Percentiles rank a stretch among this genome's conserved stretches.
These are phyloP conservation scores for Melinaea menophilus DNA, from an alignment of 2,888 invertebrate species.

Conservation along the genomic window DNA sequence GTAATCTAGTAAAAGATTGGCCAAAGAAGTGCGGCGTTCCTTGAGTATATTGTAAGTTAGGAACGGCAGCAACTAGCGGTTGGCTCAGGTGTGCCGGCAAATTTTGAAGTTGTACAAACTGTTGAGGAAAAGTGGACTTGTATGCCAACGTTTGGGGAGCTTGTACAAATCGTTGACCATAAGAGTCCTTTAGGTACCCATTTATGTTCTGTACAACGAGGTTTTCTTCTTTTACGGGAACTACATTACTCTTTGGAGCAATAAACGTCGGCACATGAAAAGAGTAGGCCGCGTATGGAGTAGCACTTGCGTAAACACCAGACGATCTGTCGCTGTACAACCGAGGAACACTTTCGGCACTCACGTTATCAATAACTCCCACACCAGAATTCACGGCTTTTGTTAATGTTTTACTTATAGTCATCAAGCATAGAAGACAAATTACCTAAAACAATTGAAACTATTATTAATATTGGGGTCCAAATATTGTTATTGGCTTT, in stretches of 20 bases:
- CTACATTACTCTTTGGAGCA: slow-evolving; percentile 46
- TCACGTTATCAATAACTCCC: slow-evolving; percentile 48
- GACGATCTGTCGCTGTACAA: slow-evolving; percentile 55
- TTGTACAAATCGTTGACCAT: slow-evolving; percentile 62
- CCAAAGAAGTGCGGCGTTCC: slow-evolving; percentile 50
- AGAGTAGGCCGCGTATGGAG: slow-evolving; percentile 61
- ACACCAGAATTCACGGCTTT: slow-evolving; percentile 43
- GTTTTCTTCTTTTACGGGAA: slow-evolving; percentile 53
- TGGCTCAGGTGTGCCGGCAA: slow-evolving; percentile 65
- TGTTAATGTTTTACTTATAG: slow-evolving; percentile 42
- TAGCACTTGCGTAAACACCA: slow-evolving; percentile 61
- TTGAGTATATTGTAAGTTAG: slow-evolving; percentile 50
- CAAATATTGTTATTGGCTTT: neutral
- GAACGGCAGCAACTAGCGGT: slow-evolving; percentile 54
- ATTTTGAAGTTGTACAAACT: slow-evolving; percentile 63
- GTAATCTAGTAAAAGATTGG: slow-evolving; percentile 51
- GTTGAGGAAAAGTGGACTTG: slow-evolving; percentile 58
- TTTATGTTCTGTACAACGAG: slow-evolving; percentile 48
- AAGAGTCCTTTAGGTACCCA: slow-evolving; percentile 62
- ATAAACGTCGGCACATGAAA: slow-evolving; percentile 53
- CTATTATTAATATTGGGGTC: neutral
- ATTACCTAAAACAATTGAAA: slow-evolving; percentile 47
- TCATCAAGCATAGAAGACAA: slow-evolving; percentile 53
- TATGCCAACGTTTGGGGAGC: slow-evolving; percentile 55
- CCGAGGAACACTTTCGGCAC: slow-evolving; percentile 56